These are phyloP conservation scores for Lepeophtheirus nordmannii DNA, from an alignment of 2,888 invertebrate genomes.

Conservation along the genomic window DNA sequence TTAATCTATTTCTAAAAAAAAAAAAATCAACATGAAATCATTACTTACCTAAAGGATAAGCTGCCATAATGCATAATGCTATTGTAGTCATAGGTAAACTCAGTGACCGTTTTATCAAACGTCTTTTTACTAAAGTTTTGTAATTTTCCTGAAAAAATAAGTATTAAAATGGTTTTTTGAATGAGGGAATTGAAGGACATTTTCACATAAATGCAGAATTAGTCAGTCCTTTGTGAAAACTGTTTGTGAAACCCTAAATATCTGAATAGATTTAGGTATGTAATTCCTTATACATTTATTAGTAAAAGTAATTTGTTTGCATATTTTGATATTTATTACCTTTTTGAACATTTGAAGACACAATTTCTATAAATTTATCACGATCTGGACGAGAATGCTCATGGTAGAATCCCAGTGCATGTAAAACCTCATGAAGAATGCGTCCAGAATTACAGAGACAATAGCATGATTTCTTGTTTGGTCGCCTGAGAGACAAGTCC, in stretches of 20 bases:
- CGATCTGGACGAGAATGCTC: constrained; percentile 61
- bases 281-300: too few relatives aligned
- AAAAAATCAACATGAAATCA: neutral
- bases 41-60: constrained; percentile 42
- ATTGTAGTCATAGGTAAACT: constrained; percentile 57
- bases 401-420: constrained; percentile 63
- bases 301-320: too few relatives aligned
- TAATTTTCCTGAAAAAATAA: constrained; percentile 40
- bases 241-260: too few relatives aligned
- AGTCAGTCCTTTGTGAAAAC: too few relatives aligned
- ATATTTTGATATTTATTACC: neutral
- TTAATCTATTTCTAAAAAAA: too few relatives aligned
- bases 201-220: too few relatives aligned
- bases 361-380: constrained; percentile 51
- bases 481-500: constrained; percentile 50
- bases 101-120: constrained; percentile 46
- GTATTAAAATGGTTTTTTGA: too few relatives aligned
- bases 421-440: constrained; percentile 64
- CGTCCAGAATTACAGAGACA: constrained; percentile 52
- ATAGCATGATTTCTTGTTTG: constrained; percentile 45
- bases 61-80: constrained; percentile 64
- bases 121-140: constrained; percentile 51
- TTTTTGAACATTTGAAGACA: constrained; percentile 31
- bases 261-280: too few relatives aligned
- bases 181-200: too few relatives aligned